Base-by-base conservation (phyloP, 1,140 invertebrate species). In the Bombyx mandarina region DNA sequence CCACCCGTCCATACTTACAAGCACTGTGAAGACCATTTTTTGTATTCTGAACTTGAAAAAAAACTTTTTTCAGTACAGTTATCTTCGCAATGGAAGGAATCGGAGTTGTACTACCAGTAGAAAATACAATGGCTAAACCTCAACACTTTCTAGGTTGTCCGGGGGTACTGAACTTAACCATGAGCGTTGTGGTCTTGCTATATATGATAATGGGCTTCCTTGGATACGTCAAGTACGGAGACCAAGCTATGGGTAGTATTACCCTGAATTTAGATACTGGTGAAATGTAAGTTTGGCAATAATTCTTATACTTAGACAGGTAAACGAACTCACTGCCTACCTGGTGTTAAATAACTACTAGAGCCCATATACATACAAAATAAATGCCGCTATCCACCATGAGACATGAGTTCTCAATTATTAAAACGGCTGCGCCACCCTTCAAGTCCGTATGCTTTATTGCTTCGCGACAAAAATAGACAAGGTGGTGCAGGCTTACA, bases 51-150 rank as follows among this genome's bases (percentile, higher is more conserved):
- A 50, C 12, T 8, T 9, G 42, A 45, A 42, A 26, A 46, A 22
- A 8, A 46, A 47, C 59, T 68, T 62, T 82, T 86, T 88, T 74
- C 74, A 90, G 91, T 67, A 95, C 94, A 61, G 93, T 94, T 10
- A 91, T 95, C 63, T 95, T 95, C 67, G 94, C 94, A 18, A 95
- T 95, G 90, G 94, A 95, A 82, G 94, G 93, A 8, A 95, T 95
- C 62, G 94, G 94, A 52, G 93, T 93, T 42, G 94, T 97, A 12
- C 90, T 98, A 77, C 96, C 96, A 0, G 92, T 98, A 52, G 95
- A 97, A 83, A 97, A 97, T 75, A 93, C 92, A 0, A 97, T 98
- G 96, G 90, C 89, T 52, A 91, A 93, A 51, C 94, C 95, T 0
- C 84, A 93, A 62, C 92, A 93, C 54, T 97, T 97, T 75, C 86